Conservation (phyloP, 2,888 invertebrate species). For the Cataglyphis rosenhaueri region DNA sequence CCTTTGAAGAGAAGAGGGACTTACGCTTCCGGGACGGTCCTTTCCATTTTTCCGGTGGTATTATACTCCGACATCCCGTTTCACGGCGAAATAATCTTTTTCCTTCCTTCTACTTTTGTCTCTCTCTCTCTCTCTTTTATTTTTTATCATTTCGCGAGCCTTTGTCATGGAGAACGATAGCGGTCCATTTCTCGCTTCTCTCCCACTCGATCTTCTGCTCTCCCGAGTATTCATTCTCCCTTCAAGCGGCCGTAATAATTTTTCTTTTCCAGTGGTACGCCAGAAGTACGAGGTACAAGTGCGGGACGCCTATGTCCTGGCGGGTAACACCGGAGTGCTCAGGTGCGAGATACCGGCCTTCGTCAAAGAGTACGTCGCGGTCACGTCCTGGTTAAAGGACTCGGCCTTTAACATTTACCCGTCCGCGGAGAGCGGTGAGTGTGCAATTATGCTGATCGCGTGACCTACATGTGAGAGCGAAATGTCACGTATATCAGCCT, state of each 20-base stretch:
- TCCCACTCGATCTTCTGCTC: background rate
- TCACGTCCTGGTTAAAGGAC: constrained; percentile 96
- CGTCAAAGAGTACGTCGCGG: constrained; percentile 94
- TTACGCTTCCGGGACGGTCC: constrained; percentile 10
- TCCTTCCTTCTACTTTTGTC: background rate
- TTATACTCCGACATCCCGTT: constrained; percentile 47
- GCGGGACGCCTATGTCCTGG: constrained; percentile 96
- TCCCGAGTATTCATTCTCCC: constrained; percentile 2
- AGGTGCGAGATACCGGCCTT: constrained; percentile 96
- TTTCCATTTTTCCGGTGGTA: constrained; percentile 32
- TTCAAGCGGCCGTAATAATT: constrained; percentile 41
- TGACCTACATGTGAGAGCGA: constrained; percentile 27
- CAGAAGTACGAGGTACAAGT: constrained; percentile 96
- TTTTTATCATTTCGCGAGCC: constrained; percentile 36
- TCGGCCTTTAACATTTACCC: constrained; percentile 92
- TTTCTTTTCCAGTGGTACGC: constrained; percentile 90
- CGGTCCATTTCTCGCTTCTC: background rate
- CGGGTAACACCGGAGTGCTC: constrained; percentile 95
- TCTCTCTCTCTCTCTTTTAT: background rate
- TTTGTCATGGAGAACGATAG: constrained; percentile 25
- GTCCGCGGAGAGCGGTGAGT: constrained; percentile 89
- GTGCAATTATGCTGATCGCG: constrained; percentile 63
- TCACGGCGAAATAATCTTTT: constrained; percentile 34
- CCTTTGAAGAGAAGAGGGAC: background rate
- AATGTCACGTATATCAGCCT: constrained; percentile 38